Base-by-base conservation (phyloP, 2,113 vertebrate species). In the Dermatemys mawii region DNA sequence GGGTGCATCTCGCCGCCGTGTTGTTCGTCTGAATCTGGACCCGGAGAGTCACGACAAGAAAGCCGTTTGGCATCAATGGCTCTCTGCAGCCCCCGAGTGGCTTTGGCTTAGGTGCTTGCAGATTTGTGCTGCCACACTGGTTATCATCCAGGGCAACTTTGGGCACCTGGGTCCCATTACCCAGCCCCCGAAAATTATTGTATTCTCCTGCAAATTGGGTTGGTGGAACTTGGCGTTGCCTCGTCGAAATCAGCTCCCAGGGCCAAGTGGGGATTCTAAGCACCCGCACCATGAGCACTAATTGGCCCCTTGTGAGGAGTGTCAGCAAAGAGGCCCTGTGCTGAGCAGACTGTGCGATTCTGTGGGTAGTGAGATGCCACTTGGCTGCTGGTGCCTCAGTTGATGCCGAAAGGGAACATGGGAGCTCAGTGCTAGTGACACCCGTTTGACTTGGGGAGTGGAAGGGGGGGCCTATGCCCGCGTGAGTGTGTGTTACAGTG, bases 401-500 rank as follows among this genome's bases (percentile, higher is more conserved):
- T 4, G 21, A 57, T 3, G 11, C 5, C 27, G n/a, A 21, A 57
- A n/a, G 38, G 24, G 41, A 83, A 29, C 22, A 9, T 5, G 81
- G 22, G 35, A 24, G 14, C 26, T 35, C 16, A 44, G 73, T 17
- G 1, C 3, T 24, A 5, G 0, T 1, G 55, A 54, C 0, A 1
- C 46, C 0, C 0, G 3, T 32, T 80, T 11, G 35, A 5, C 27
- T n/a, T 7, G 24, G 11, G 26, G 44, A 29, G 3, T 51, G 1
- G 5, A 35, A 44, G 3, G 51, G 1, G 1, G 2, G 19, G 24
- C 24, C 14, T 10, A 41, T 38, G 8, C 16, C 8, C 2, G 0
- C 0, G 21, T 26, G 2, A 11, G 5, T 0, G 13, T 5, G n/a
- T 11, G 3, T 21, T 27, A 32, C 11, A 2, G 51, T 5, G 5